These are phyloP conservation scores for Spilosoma lubricipeda DNA, from an alignment of 2,888 invertebrate species.

Conservation along the genomic window DNA sequence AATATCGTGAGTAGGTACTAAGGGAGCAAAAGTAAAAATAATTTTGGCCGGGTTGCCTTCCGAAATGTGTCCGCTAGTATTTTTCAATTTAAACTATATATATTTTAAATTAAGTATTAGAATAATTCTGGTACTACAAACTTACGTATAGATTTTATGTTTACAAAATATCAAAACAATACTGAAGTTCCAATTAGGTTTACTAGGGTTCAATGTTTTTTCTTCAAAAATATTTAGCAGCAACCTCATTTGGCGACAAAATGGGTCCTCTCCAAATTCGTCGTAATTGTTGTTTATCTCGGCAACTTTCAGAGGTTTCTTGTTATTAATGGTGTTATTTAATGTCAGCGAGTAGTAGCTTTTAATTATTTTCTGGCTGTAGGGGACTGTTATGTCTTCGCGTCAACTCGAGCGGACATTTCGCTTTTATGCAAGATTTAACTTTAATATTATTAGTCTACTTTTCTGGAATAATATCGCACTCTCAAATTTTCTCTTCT, in stretches of 20 bases:
- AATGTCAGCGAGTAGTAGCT: constrained; percentile 74
- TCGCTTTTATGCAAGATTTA: constrained; percentile 67
- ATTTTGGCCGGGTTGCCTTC: no score
- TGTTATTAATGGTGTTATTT: constrained; percentile 82
- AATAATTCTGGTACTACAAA: neutral
- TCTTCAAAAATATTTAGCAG: constrained; percentile 48
- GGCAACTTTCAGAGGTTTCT: constrained; percentile 74
- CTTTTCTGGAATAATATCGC: constrained; percentile 40
- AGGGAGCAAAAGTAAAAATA: no score
- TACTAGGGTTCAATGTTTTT: constrained; percentile 30
- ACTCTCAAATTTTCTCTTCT: constrained; percentile 36
- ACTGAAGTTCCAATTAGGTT: constrained; percentile 20
- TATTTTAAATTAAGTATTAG: no score
- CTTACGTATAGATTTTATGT: neutral
- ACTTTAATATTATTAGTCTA: constrained; percentile 60
- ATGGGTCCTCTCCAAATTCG: constrained; percentile 65
- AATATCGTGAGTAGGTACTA: no score
- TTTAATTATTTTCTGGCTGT: constrained; percentile 79
- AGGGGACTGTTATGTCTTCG: constrained; percentile 64
- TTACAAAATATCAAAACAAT: constrained; percentile 22
- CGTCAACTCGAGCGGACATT: constrained; percentile 67
- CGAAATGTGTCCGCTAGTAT: no score
- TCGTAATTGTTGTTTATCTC: constrained; percentile 80
- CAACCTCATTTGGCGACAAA: constrained; percentile 53
- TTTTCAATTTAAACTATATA: no score